phyloP scores from a whole-genome alignment of 2,888 invertebrate genomes.

The Epirrhoe tristata region DNA sequence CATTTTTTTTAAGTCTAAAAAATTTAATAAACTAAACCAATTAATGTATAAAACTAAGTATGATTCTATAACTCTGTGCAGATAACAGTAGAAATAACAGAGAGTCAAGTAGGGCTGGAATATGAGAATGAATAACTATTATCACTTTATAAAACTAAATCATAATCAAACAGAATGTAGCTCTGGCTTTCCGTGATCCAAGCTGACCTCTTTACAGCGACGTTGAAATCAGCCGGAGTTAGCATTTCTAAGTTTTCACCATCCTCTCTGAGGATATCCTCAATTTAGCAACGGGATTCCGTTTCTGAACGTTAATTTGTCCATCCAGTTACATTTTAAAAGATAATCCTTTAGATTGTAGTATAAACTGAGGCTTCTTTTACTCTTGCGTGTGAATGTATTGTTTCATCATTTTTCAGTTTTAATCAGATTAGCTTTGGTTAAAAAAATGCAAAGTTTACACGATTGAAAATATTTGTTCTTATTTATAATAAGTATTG shows the following conservation, averaged over 20 bases:
- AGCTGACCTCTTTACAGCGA: constrained; percentile 13
- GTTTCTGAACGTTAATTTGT: constrained; percentile 70
- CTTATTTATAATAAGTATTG: no score
- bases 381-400: background rate
- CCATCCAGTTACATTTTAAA: constrained; percentile 54
- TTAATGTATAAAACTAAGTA: no score
- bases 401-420: no score
- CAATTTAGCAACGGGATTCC: constrained; percentile 73
- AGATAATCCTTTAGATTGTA: constrained; percentile 42
- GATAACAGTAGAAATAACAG: no score
- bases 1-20: no score
- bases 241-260: constrained; percentile 82
- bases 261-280: constrained; percentile 71
- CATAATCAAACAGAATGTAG: background rate
- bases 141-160: background rate
- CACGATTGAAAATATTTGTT: no score
- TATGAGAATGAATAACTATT: no score
- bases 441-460: no score
- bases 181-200: constrained; percentile 4
- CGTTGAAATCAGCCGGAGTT: constrained; percentile 49
- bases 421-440: no score
- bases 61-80: no score
- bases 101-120: no score
- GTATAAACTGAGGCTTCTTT: constrained; percentile 21
- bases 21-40: no score